Evolutionary conservation across 2,888 invertebrate species (phyloP), one percentile per base, ranked within the genome.

Genomic region (Oscheius sp.): DNA sequence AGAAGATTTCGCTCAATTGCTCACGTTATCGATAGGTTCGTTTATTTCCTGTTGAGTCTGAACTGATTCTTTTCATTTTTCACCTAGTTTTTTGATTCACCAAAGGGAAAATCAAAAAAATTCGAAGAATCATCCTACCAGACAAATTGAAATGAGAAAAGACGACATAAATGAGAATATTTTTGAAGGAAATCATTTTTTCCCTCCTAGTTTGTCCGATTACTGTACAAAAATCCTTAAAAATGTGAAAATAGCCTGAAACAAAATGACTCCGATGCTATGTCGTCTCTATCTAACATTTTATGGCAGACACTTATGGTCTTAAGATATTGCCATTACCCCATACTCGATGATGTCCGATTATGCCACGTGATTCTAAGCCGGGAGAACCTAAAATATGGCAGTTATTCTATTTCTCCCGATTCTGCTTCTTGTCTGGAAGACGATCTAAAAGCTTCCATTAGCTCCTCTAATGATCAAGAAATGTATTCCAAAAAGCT

Each of bases 21-120:
- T n/a, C 70, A 77, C 23, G 69, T 79, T 31, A 34, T 79, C 1
- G 65, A 72, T 10, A 74, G 79, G 79, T 77, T 15, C 3, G 55
- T 29, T 48, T 10, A n/a, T n/a, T n/a, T n/a, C n/a, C n/a, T n/a
- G n/a, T n/a, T n/a, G n/a, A n/a, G n/a, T n/a, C 2, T 33, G 15
- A 29, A 45, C 25, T 17, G 15, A 15, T 64, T 64, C 17, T 31
- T 29, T 50, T 25, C 52, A 58, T 37, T 15, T 25, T 52, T 29
- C n/a, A n/a, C n/a, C n/a, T n/a, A n/a, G n/a, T n/a, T n/a, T n/a
- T n/a, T n/a, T n/a, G n/a, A n/a, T n/a, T n/a, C n/a, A n/a, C n/a
- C n/a, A n/a, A n/a, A n/a, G n/a, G n/a, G n/a, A n/a, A n/a, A n/a
- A n/a, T n/a, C n/a, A n/a, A n/a, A n/a, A n/a, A n/a, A n/a, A n/a